A percentile compares a stretch with the other conserved stretches of the same genome.
Conservation (phyloP, 1,140 invertebrate species). For the Nasonia vitripennis region DNA sequence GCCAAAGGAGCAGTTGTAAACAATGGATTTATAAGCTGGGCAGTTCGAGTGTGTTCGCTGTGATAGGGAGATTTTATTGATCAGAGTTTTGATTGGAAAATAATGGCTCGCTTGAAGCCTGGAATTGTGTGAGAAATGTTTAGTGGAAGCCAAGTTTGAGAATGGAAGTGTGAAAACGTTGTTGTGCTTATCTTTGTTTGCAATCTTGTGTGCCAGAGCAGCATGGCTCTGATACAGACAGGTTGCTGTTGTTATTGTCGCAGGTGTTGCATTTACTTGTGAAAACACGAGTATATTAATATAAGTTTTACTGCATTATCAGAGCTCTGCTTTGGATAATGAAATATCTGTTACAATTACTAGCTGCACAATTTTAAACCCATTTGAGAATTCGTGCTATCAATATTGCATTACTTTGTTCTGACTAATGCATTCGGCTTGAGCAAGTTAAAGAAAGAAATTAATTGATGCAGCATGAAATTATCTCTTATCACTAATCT, state of each 20-base stretch:
- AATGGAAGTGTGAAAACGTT: background rate
- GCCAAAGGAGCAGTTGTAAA: background rate
- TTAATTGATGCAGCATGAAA: too few relatives aligned
- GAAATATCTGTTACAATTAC: background rate
- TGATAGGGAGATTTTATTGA: background rate
- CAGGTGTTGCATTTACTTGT: background rate
- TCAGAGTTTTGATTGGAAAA: background rate
- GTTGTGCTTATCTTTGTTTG: background rate
- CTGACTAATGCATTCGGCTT: too few relatives aligned
- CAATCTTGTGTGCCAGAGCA: background rate
- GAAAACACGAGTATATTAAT: background rate
- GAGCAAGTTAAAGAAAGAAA: too few relatives aligned
- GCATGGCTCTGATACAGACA: background rate
- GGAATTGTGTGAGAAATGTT: background rate
- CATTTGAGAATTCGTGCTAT: background rate
- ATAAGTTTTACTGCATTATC: background rate
- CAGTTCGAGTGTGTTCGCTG: background rate
- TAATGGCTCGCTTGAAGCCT: background rate
- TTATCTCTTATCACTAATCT: background rate
- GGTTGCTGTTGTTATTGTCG: background rate
- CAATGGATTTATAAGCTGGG: background rate
- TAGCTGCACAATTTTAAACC: background rate
- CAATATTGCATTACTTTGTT: too few relatives aligned
- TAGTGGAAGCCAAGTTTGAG: background rate
- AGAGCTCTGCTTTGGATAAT: background rate